Evolutionary conservation across 2,113 vertebrate genomes (phyloP).

Genomic region (Zosterops hypoxanthus): DNA sequence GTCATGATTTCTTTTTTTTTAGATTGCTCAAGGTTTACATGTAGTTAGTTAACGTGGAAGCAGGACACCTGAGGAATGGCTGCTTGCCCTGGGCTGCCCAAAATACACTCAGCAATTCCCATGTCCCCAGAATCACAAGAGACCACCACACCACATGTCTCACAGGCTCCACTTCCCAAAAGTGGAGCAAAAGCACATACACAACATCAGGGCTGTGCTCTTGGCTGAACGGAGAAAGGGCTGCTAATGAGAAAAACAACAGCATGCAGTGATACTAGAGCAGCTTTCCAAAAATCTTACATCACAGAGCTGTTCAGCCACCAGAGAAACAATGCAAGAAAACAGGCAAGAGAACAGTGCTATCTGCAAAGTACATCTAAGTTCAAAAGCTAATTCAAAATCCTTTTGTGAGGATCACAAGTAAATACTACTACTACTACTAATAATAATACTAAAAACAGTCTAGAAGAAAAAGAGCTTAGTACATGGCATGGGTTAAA

Average conservation of each 20-base stretch:
- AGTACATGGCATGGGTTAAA: background rate
- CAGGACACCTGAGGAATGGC: background rate
- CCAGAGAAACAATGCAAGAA: background rate
- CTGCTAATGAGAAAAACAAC: background rate
- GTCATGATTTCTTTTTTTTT: background rate
- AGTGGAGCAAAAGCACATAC: background rate
- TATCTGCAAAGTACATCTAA: background rate
- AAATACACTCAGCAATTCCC: rapidly evolving
- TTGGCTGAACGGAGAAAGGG: rapidly evolving
- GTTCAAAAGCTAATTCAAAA: background rate
- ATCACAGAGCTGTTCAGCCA: background rate
- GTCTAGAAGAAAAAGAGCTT: background rate
- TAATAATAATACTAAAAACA: background rate
- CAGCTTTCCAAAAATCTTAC: background rate
- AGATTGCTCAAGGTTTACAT: background rate
- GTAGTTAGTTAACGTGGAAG: rapidly evolving
- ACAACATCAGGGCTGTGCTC: rapidly evolving
- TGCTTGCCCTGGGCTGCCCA: background rate
- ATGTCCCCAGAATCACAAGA: rapidly evolving
- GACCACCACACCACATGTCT: rapidly evolving
- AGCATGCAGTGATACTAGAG: background rate
- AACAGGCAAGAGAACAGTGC: background rate
- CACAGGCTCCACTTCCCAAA: background rate
- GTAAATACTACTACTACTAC: background rate
- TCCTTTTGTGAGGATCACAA: background rate